Base-by-base conservation (phyloP, 2,888 invertebrate species). In the Torymus aiolomorphi region DNA sequence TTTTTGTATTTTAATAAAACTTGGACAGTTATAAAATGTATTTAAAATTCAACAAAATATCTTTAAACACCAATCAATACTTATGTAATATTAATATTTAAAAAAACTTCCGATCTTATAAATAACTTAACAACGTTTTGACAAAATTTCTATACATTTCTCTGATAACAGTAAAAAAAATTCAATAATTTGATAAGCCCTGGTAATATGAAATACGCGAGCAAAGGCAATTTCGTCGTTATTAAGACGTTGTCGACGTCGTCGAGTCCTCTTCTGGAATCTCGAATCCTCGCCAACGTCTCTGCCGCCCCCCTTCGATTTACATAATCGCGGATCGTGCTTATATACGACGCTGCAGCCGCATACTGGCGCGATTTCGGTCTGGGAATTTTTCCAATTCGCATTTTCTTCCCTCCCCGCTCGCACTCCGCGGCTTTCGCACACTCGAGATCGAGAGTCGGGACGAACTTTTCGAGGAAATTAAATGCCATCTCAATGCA, bases 211-310 rank as follows among this genome's bases (percentile, higher is more conserved):
- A 63, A 63, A 31, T n/a, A 63, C 63, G 63, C 31, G 63, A 24
- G 42, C 31, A 63, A 63, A 14, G n/a, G 14, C n/a, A 63, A 31
- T 63, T 63, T 63, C 62, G 42, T n/a, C 63, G 42, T 63, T n/a
- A 63, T 63, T 31, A 63, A 63, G 63, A 63, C 42, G 18, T 8
- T 56, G 56, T 56, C 56, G 56, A n/a, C 14, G 56, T 56, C 56
- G 56, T 56, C 56, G 16, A 56, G 56, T 16, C 16, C 16, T 56
- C 16, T 56, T 16, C n/a, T 56, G 42, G 42, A 42, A 42, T 56
- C 56, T 56, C 16, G n/a, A 56, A 56, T n/a, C 56, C n/a, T 56
- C 16, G 16, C 16, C 42, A 56, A 56, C 16, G 56, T 56, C 56
- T 56, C 56, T n/a, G n/a, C 8, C 42, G 16, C 14, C 16, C n/a